Base-by-base conservation (phyloP, 2,797 vertebrate genomes). In the Enteromius thamalakanensis region DNA sequence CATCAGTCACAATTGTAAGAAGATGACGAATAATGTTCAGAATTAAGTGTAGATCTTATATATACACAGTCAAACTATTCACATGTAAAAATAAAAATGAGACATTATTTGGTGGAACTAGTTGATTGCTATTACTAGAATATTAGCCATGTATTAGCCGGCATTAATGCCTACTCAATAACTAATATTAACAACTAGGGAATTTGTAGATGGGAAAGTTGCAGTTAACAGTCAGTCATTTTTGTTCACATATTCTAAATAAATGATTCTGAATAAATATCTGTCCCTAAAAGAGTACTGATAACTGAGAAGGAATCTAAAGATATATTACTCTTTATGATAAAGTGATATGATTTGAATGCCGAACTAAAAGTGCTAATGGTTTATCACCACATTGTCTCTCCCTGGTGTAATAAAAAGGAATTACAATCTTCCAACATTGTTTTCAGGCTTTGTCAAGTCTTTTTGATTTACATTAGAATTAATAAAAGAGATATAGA, bases 1-100 rank as follows among this genome's bases (percentile, higher is more conserved):
- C 26, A 82, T 9, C 3, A 77, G 19, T 79, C 71, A 26, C 26
- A 60, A 14, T 9, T 79, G 55, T 64, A 11, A 86, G 5, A 77
- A 69, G 3, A 79, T 72, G 9, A 80, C 6, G 49, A 26, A 68
- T 0, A 23, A 29, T 64, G 4, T 12, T 12, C n/a, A 58, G 10
- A 58, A 40, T 47, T 47, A 21, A 14, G 40, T 19, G 4, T 17
- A 68, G 5, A n/a, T 58, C 2, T 26, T 32, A 19, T 19, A 17
- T 15, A 84, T 1, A 34, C 32, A 34, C 17, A 40, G 11, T 67
- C 4, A 40, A 42, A 69, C 37, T 42, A 68, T 4, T 11, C 21
- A 37, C 34, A 68, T 40, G 9, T 40, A 32, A 12, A 68, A n/a
- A 68, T 7, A 42, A 23, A 69, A 42, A 0, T 1, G 5, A 65